These are phyloP conservation scores for Caenorhabditis auriculariae DNA, from an alignment of 2,888 invertebrate species.

Conservation along the genomic window DNA sequence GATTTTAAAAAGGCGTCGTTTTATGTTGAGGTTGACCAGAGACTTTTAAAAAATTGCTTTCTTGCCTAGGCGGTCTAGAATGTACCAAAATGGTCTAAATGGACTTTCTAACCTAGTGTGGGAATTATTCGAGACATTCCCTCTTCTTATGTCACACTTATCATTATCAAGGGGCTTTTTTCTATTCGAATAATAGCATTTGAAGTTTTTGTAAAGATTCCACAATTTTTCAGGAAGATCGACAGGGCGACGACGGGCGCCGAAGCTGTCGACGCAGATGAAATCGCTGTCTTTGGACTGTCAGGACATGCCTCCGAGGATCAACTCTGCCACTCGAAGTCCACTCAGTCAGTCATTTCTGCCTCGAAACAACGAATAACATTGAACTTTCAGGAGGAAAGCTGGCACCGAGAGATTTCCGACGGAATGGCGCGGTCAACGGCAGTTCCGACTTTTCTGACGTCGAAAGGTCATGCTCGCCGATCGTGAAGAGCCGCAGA, in stretches of 20 bases:
- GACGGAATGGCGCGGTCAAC: slow-evolving; percentile 19
- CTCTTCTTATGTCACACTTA: too few relatives aligned
- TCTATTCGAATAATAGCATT: not conserved
- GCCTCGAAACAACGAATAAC: not conserved
- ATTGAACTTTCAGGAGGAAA: slow-evolving; percentile 23
- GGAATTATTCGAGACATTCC: too few relatives aligned
- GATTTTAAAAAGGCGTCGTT: too few relatives aligned
- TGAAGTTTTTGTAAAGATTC: not conserved
- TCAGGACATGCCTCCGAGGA: slow-evolving; percentile 58
- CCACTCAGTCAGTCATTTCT: slow-evolving; percentile 28
- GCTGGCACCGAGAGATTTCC: slow-evolving; percentile 16
- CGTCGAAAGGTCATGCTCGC: slow-evolving; percentile 46
- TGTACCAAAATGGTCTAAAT: too few relatives aligned
- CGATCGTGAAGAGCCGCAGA: slow-evolving; percentile 33
- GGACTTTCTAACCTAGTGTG: too few relatives aligned
- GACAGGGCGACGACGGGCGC: slow-evolving; percentile 51
- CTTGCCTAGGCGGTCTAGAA: too few relatives aligned
- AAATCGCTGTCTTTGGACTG: slow-evolving; percentile 61
- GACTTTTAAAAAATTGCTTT: too few relatives aligned
- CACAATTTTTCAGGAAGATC: slow-evolving; percentile 26
- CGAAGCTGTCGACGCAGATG: slow-evolving; percentile 61
- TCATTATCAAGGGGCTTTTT: too few relatives aligned
- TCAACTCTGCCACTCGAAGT: slow-evolving; percentile 24
- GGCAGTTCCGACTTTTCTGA: slow-evolving; percentile 55
- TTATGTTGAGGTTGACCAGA: too few relatives aligned